phyloP scores from a whole-genome alignment of 2,113 vertebrate species.

The Corydoras maculifer region DNA sequence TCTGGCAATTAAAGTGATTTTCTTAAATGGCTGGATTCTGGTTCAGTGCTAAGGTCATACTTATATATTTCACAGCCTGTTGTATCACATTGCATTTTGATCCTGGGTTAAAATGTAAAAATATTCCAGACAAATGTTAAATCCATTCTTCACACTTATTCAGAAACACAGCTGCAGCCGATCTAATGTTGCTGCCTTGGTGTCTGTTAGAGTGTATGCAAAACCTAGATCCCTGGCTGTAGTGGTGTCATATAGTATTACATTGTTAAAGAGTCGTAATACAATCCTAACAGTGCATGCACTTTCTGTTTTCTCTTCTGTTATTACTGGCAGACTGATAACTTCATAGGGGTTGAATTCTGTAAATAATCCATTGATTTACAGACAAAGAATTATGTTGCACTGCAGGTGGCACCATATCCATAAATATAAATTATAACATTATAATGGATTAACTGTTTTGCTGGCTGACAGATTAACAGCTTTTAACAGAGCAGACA shows the following conservation, averaged over 20 bases:
- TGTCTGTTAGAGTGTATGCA: conserved; percentile 29
- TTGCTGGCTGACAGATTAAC: too few species aligned
- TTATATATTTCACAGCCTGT: conserved; percentile 28
- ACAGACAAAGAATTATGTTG: background rate
- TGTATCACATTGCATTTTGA: conserved; percentile 48
- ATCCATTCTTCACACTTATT: conserved; percentile 36
- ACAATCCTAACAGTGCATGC: background rate
- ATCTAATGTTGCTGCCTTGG: conserved; percentile 20
- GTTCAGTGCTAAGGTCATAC: conserved; percentile 18
- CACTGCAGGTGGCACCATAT: background rate
- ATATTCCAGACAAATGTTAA: conserved; percentile 43
- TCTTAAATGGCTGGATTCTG: background rate
- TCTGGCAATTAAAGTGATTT: background rate
- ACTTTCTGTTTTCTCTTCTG: conserved; percentile 6
- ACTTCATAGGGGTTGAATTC: background rate
- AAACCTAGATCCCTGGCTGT: background rate
- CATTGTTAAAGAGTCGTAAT: conserved; percentile 4
- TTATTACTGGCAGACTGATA: background rate
- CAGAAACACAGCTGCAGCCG: conserved; percentile 40
- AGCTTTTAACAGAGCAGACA: too few species aligned
- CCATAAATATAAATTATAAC: too few species aligned
- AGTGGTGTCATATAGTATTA: conserved; percentile 18
- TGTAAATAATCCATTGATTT: background rate
- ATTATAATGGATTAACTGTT: too few species aligned
- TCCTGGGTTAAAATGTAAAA: conserved; percentile 43